Conservation (phyloP, 2,113 vertebrate genomes). For the Chaetodon trifascialis region DNA sequence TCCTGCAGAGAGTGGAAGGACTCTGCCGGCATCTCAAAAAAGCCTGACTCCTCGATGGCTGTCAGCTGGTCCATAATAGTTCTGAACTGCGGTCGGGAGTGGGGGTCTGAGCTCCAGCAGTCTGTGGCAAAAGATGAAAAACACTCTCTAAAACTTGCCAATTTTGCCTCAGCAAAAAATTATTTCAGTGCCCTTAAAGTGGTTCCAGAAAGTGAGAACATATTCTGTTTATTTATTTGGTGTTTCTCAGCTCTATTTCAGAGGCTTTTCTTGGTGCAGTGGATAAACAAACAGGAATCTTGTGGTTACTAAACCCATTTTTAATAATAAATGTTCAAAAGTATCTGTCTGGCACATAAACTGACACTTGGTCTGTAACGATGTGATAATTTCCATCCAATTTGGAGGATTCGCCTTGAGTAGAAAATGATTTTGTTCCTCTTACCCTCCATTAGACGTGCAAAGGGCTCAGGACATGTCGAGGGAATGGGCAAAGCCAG, state of each 20-base stretch:
- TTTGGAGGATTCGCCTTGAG: neutral
- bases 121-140: conserved; percentile 80
- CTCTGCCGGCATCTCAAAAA: conserved; percentile 98
- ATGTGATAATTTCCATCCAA: neutral
- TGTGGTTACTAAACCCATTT: neutral
- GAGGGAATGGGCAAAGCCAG: conserved; percentile 96
- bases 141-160: neutral
- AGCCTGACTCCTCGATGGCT: conserved; percentile 95
- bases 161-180: neutral
- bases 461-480: conserved; percentile 96
- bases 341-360: neutral
- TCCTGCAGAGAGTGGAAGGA: conserved; percentile 98
- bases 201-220: conserved; percentile 8
- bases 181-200: neutral
- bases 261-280: neutral
- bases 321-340: neutral
- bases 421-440: neutral
- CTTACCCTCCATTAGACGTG: conserved; percentile 96
- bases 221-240: conserved; percentile 8
- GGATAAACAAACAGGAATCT: neutral
- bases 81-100: conserved; percentile 91
- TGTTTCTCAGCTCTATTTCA: neutral
- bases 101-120: conserved; percentile 95
- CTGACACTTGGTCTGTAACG: neutral
- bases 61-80: conserved; percentile 93